phyloP scores from a whole-genome alignment of 2,113 vertebrate genomes.

The Ameiurus melas region DNA sequence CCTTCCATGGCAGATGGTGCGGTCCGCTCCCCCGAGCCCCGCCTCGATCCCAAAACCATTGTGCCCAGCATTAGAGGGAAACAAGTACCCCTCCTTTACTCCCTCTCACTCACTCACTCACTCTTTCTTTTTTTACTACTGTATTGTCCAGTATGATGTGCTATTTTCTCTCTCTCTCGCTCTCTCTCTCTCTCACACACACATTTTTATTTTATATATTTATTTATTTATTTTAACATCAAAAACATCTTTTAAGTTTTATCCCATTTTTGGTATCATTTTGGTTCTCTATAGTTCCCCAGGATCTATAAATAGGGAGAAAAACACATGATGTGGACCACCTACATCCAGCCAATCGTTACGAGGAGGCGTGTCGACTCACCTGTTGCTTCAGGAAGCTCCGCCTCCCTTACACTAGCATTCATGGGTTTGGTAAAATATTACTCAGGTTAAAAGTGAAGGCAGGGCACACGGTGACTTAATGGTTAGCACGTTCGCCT shows the following conservation, averaged over 20 bases:
- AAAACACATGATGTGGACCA: neutral
- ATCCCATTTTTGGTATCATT: neutral
- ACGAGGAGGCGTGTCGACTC: neutral
- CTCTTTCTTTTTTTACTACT: neutral
- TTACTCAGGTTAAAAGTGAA: too few relatives aligned
- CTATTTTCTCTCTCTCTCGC: neutral
- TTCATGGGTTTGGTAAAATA: neutral
- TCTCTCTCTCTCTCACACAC: neutral
- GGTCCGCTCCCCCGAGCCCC: constrained; percentile 38
- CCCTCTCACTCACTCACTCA: constrained; percentile 1
- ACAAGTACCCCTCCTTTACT: constrained; percentile 27
- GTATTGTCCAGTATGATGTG: constrained; percentile 20
- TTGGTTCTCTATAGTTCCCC: neutral
- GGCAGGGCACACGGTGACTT: too few relatives aligned
- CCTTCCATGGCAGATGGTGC: constrained; percentile 53
- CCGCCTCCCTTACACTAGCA: neutral
- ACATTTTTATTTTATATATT: neutral
- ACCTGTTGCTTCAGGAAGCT: neutral
- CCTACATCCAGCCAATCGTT: neutral
- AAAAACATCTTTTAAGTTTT: neutral
- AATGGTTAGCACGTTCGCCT: too few relatives aligned
- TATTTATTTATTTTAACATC: neutral
- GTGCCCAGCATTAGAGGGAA: constrained; percentile 48
- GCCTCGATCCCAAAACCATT: constrained; percentile 41
- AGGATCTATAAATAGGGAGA: neutral